These are phyloP conservation scores for Spheniscus humboldti DNA, from an alignment of 2,797 vertebrate genomes.

Conservation along the genomic window DNA sequence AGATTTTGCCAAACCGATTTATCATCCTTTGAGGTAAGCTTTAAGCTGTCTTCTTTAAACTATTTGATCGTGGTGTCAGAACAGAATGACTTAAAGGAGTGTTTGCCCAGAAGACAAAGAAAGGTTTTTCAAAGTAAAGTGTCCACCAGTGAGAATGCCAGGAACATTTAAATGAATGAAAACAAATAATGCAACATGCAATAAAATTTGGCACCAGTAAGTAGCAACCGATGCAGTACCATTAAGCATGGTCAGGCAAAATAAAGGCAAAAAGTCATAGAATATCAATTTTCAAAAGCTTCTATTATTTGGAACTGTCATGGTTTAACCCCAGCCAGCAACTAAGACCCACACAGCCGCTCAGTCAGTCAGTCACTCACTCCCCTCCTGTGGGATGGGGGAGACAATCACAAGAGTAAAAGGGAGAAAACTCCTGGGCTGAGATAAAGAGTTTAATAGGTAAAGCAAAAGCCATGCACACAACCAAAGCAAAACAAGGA, in stretches of 20 bases:
- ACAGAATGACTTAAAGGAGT: background rate
- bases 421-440: no score
- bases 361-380: no score
- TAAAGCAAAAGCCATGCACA: no score
- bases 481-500: no score
- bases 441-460: no score
- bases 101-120: background rate
- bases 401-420: no score
- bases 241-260: background rate
- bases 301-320: background rate
- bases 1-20: background rate
- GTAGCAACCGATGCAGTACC: background rate
- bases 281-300: background rate
- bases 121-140: background rate
- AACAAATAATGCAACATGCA: background rate
- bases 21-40: background rate
- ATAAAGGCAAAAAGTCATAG: background rate
- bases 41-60: background rate
- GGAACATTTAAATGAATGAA: background rate
- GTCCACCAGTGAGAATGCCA: background rate
- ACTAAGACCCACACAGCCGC: no score
- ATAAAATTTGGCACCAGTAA: background rate
- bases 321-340: no score
- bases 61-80: background rate
- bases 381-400: no score